phyloP scores from a whole-genome alignment of 2,113 vertebrate species.

The Phalacrocorax brasilianus region DNA sequence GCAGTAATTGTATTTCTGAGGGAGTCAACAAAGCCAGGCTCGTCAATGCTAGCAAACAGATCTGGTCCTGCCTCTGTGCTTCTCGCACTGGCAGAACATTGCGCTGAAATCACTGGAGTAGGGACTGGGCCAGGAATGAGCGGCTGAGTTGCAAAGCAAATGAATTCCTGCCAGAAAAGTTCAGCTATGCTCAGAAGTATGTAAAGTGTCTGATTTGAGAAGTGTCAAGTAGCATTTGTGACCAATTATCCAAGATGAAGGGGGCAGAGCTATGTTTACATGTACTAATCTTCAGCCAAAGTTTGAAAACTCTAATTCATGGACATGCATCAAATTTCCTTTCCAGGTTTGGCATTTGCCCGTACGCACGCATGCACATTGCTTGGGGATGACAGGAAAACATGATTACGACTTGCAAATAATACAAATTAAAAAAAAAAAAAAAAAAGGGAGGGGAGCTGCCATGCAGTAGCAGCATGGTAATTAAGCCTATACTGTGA shows the following conservation, averaged over 20 bases:
- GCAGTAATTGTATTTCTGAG: not conserved
- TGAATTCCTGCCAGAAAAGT: slow-evolving; percentile 72
- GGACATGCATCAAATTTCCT: slow-evolving; percentile 50
- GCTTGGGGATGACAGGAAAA: slow-evolving; percentile 40
- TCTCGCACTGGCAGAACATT: not conserved
- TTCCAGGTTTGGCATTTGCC: slow-evolving; percentile 59
- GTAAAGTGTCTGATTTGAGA: slow-evolving; percentile 75
- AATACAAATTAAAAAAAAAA: slow-evolving; percentile 8
- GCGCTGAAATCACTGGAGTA: slow-evolving; percentile 39
- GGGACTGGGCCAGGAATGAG: slow-evolving; percentile 53
- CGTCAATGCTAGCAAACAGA: not conserved
- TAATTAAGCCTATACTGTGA: not conserved
- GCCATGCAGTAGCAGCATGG: not conserved
- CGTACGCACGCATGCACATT: slow-evolving; percentile 42
- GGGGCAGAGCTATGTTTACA: slow-evolving; percentile 73
- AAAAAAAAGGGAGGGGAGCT: not conserved
- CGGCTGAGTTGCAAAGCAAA: slow-evolving; percentile 68
- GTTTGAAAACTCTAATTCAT: slow-evolving; percentile 61
- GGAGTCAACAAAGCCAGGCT: not conserved
- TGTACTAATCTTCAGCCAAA: slow-evolving; percentile 65
- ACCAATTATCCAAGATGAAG: slow-evolving; percentile 79
- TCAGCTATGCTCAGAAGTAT: slow-evolving; percentile 77
- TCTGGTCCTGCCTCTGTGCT: slow-evolving; percentile 32
- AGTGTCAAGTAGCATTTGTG: slow-evolving; percentile 82
- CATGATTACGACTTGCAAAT: slow-evolving; percentile 31